These are phyloP conservation scores for Stenoptilia bipunctidactyla DNA, from an alignment of 2,888 invertebrate species.

Conservation along the genomic window DNA sequence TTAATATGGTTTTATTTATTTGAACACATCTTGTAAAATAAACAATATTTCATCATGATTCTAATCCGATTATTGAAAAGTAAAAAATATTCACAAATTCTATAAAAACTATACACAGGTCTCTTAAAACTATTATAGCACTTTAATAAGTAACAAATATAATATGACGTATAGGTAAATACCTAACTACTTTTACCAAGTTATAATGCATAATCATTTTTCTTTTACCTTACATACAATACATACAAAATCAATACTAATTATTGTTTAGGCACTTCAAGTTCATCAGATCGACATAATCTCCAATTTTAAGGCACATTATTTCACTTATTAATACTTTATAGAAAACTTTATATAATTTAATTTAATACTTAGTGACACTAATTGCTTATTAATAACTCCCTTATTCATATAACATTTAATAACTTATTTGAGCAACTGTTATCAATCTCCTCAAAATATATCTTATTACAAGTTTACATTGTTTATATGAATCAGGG, in stretches of 20 bases:
- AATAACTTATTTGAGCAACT: too few species aligned
- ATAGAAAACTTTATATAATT: background rate
- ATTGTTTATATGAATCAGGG: too few species aligned
- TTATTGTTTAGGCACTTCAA: constrained; percentile 33
- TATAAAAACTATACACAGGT: background rate
- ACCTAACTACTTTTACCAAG: too few species aligned
- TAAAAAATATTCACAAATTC: background rate
- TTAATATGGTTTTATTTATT: background rate
- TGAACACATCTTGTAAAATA: background rate
- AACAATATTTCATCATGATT: too few species aligned
- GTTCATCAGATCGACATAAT: constrained; percentile 50
- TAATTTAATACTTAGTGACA: background rate
- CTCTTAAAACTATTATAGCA: background rate
- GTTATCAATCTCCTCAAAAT: too few species aligned
- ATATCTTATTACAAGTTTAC: too few species aligned
- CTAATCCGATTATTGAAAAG: too few species aligned
- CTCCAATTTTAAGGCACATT: constrained; percentile 52
- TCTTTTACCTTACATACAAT: too few species aligned
- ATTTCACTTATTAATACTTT: constrained; percentile 23
- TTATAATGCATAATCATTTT: too few species aligned
- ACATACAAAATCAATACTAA: constrained; percentile 4
- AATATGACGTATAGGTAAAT: too few species aligned
- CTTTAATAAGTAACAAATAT: background rate
- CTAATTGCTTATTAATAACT: too few species aligned
- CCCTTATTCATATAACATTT: too few species aligned